Evolutionary conservation across 2,797 vertebrate genomes (phyloP), one percentile per base, ranked within the genome.

Genomic region (Oreonectes daqikongensis): DNA sequence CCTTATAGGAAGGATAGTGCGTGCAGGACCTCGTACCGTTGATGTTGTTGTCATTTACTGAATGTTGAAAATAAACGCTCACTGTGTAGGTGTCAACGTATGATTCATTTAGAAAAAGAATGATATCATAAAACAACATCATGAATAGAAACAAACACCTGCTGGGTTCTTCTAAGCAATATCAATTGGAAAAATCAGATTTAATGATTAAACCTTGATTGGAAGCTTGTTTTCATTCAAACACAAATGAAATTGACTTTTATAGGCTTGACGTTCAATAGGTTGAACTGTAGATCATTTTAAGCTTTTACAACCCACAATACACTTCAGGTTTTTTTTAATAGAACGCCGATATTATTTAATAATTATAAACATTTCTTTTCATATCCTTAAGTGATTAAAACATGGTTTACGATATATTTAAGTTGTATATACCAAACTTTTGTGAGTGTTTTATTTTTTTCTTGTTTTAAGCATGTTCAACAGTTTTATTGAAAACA

Each of bases 1-100:
- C 75, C 79, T 82, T 75, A 75, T 52, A 72, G 84, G 7, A n/a
- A 50, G 18, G 48, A n/a, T 50, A 50, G 8, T 11, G 2, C 8
- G 48, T 20, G 7, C 48, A 50, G 48, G n/a, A 75, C 53, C 48
- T 75, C 6, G 6, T 18, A 20, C 30, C 20, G 24, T 63, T 75
- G 50, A 22, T 18, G 14, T 55, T 40, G 48, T 18, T 66, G 35
- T 44, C 24, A n/a, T 52, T 42, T 67, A 20, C 6, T 11, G 10
- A 75, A 55, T 44, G 35, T 4, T 55, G 15, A 74, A 30, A 20
- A 11, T 42, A 74, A n/a, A 48, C 44, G 5, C 53, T 57, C 14
- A 2, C 53, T 15, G 5, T 28, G 9, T 35, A 32, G 18, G 1
- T 11, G 10, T 46, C 0, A 53, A 22, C 24, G 17, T 22, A 30